Base-by-base conservation (phyloP, 2,113 vertebrate genomes). In the Indri indri region DNA sequence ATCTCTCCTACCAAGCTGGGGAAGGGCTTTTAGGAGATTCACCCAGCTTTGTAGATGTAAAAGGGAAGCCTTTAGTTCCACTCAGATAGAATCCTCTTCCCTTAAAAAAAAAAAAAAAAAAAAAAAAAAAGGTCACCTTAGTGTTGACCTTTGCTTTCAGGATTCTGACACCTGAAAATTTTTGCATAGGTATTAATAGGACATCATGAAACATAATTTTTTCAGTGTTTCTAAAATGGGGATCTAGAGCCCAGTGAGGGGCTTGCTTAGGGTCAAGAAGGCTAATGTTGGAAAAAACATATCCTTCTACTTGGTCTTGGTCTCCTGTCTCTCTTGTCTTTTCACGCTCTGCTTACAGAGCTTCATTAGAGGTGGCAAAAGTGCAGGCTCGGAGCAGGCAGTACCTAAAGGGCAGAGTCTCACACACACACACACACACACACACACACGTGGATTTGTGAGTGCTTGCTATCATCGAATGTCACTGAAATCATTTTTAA, bases 221-320 rank as follows among this genome's bases (percentile, higher is more conserved):
- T 71, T 88, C 66, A 61, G 88, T 81, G 50, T 94, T 95, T 93
- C 37, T 68, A 63, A 85, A 91, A 42, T 23, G 16, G 71, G 73
- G 42, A 18, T 54, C 90, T 32, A 94, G 42, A 63, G 20, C 23
- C 40, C 54, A 47, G 9, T 13, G 42, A 88, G n/a, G 30, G 57
- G 7, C 68, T 71, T 23, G 18, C 14, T 30, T 52, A 34, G 63
- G 30, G 8, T 18, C 4, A 25, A 82, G 54, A 50, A 97, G 42
- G 34, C 65, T 86, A 9, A 66, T 20, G 18, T 42, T 85, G 57
- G 57, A 59, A 47, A 86, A 61, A 54, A 17, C 3, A 6, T 30
- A 6, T 32, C 45, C 32, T 47, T 59, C 32, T 50, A 12, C 70
- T 76, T 57, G 18, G 82, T 42, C 70, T 83, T 57, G 18, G 82